Conservation (phyloP, 1,140 invertebrate genomes). For the Drosophila ficusphila region DNA sequence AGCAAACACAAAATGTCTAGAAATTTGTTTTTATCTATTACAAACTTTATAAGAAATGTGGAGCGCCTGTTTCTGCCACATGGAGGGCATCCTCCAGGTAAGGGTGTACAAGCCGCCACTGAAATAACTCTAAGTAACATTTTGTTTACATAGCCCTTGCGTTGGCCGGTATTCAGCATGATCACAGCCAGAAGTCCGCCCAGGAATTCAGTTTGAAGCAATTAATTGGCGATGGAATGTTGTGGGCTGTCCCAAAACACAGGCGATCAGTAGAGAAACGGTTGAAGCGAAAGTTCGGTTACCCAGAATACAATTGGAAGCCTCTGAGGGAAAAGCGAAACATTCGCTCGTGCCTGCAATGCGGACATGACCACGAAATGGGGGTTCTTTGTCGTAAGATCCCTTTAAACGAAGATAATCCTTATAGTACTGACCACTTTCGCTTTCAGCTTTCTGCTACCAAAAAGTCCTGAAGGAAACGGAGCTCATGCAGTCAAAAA, state of each 20-base stretch:
- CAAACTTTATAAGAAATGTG: constrained; percentile 45
- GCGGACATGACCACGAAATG: constrained; percentile 92
- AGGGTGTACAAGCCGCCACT: too few relatives aligned
- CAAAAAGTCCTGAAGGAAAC: constrained; percentile 92
- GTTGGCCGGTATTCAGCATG: constrained; percentile 45
- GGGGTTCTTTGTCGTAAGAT: constrained; percentile 92
- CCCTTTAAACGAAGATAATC: constrained; percentile 87
- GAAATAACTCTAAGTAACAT: neutral
- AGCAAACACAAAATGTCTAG: constrained; percentile 40
- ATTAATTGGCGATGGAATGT: constrained; percentile 89
- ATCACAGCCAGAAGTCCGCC: constrained; percentile 16
- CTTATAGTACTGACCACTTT: neutral
- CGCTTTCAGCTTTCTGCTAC: constrained; percentile 90
- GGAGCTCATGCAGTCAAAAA: constrained; percentile 89
- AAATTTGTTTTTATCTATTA: constrained; percentile 59
- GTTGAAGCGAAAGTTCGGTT: constrained; percentile 89
- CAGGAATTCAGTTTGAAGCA: constrained; percentile 86
- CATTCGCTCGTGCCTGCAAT: constrained; percentile 90
- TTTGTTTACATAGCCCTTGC: constrained; percentile 22
- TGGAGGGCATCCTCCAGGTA: constrained; percentile 43
- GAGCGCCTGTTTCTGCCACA: constrained; percentile 48
- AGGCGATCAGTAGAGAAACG: constrained; percentile 90
- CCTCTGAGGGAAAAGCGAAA: constrained; percentile 89
- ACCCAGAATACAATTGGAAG: constrained; percentile 88
- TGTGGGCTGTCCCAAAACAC: constrained; percentile 92